A percentile compares a stretch with the other conserved stretches of the same genome.
Conservation (phyloP, 1,140 invertebrate genomes). For the Diorhabda sublineata region DNA sequence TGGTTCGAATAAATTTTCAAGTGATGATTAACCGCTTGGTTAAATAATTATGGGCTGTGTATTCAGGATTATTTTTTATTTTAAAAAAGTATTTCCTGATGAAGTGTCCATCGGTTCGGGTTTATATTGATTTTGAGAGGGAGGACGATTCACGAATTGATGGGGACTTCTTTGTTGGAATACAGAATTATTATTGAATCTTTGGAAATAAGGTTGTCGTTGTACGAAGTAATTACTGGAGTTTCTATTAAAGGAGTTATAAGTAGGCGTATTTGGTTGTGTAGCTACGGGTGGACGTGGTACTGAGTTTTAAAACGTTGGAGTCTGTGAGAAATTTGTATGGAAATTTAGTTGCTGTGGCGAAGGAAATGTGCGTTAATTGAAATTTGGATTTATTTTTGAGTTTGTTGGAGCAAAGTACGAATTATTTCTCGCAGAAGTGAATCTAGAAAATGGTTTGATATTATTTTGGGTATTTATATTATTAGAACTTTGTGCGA, state of each 20-base stretch:
- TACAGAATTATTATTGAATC: background rate
- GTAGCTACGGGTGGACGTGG: background rate
- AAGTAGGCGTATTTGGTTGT: too few relatives aligned
- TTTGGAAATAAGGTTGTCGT: background rate
- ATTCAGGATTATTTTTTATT: too few relatives aligned
- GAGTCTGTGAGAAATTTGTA: background rate
- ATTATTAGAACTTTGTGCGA: slow-evolving; percentile 4
- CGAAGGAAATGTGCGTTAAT: background rate
- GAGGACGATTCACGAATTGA: too few relatives aligned
- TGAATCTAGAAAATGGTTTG: background rate
- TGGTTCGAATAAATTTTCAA: too few relatives aligned
- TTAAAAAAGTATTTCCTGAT: too few relatives aligned
- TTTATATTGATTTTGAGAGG: too few relatives aligned
- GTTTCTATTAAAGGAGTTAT: too few relatives aligned
- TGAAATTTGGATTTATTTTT: background rate
- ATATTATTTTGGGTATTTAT: slow-evolving; percentile 4
- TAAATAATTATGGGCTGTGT: too few relatives aligned
- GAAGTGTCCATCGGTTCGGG: too few relatives aligned
- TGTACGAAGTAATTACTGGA: background rate
- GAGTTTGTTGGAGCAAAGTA: background rate
- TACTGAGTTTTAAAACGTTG: background rate
- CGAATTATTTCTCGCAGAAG: background rate
- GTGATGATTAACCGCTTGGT: too few relatives aligned
- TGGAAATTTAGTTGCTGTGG: background rate
- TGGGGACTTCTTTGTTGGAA: too few relatives aligned